phyloP scores from a whole-genome alignment of 2,888 invertebrate species.

The Limnephilus lunatus region DNA sequence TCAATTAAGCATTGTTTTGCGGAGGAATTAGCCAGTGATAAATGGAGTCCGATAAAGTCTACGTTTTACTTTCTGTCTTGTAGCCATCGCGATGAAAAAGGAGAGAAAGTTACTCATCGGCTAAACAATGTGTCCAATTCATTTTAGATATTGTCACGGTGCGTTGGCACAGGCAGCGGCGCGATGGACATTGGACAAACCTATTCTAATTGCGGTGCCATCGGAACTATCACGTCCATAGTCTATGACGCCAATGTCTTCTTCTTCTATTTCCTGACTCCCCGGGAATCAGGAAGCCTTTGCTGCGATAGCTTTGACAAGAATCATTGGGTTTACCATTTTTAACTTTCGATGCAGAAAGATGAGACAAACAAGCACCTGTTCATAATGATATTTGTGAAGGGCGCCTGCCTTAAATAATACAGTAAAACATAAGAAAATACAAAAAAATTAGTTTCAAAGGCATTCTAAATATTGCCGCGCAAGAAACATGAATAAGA shows the following conservation, averaged over 20 bases:
- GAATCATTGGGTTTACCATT: neutral
- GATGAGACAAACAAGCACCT: neutral
- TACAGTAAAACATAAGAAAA: no score
- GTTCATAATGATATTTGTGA: neutral
- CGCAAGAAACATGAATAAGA: no score
- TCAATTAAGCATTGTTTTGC: neutral
- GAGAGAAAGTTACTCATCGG: slow-evolving; percentile 40
- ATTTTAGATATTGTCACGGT: slow-evolving; percentile 10
- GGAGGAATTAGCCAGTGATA: neutral
- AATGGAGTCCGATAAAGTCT: neutral
- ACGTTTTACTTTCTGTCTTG: neutral
- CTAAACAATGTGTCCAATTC: slow-evolving; percentile 27
- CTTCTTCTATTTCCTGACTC: neutral
- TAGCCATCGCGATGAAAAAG: slow-evolving; percentile 26
- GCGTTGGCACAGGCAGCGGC: neutral
- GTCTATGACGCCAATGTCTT: neutral
- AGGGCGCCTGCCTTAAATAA: neutral
- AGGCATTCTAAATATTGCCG: no score
- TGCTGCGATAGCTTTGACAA: neutral
- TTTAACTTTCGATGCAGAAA: neutral
- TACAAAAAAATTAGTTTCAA: no score
- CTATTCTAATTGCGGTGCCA: neutral
- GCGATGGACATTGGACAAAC: neutral
- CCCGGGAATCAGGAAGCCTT: neutral
- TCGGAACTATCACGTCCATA: neutral